Percentiles rank a stretch among this genome's conserved stretches.
These are phyloP conservation scores for Drosophila ficusphila DNA, from an alignment of 1,140 invertebrate species.

Conservation along the genomic window DNA sequence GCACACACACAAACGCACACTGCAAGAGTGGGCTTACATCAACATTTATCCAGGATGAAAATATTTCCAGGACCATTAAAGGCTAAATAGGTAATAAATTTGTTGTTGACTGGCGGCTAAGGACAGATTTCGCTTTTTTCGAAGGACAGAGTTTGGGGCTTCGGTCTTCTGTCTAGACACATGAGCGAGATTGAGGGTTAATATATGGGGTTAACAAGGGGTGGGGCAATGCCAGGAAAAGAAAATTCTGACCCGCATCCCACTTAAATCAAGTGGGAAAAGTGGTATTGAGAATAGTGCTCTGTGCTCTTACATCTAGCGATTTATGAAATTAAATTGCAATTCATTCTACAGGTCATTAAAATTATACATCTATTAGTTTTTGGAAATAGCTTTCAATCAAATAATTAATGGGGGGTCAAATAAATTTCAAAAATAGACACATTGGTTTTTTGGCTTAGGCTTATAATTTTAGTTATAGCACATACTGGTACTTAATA, in stretches of 20 bases:
- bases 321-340: constrained; percentile 5
- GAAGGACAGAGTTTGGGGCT: constrained; percentile 16
- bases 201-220: constrained; percentile 27
- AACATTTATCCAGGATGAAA: constrained; percentile 66
- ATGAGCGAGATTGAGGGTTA: constrained; percentile 33
- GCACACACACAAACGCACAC: constrained; percentile 1
- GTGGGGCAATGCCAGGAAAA: background rate
- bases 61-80: constrained; percentile 75
- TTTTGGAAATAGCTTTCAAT: background rate
- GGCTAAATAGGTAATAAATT: constrained; percentile 82
- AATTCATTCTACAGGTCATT: constrained; percentile 5
- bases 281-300: background rate
- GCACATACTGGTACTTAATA: too few species aligned
- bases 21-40: constrained; percentile 25
- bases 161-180: constrained; percentile 58
- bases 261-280: constrained; percentile 17
- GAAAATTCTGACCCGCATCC: constrained; percentile 30
- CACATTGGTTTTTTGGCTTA: too few species aligned
- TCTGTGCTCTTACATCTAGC: background rate
- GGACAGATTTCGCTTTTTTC: constrained; percentile 61
- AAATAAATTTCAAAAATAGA: too few species aligned
- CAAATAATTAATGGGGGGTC: background rate
- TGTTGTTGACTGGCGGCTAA: constrained; percentile 68
- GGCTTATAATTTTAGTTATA: too few species aligned
- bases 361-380: background rate